These are phyloP conservation scores for Papilio machaon DNA, from an alignment of 1,140 invertebrate species.

Conservation along the genomic window DNA sequence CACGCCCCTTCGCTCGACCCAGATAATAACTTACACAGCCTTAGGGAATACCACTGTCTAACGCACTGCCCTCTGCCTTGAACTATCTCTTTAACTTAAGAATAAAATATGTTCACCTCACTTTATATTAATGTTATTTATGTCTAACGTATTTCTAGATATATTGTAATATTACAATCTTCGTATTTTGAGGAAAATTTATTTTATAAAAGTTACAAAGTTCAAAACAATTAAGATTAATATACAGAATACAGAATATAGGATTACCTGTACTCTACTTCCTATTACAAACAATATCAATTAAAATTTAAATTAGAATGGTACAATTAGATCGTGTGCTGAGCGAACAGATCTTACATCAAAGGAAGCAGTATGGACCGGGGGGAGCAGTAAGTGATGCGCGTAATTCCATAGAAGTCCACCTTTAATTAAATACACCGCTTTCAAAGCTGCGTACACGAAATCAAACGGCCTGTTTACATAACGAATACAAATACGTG, in stretches of 20 bases:
- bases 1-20: conserved; percentile 10
- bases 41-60: background rate
- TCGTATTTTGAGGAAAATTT: too few species aligned
- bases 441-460: background rate
- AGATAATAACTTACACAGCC: conserved; percentile 17
- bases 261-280: background rate
- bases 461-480: background rate
- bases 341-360: background rate
- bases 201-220: too few species aligned
- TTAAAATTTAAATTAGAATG: background rate
- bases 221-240: too few species aligned
- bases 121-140: conserved; percentile 11
- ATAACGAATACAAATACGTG: background rate
- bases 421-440: background rate
- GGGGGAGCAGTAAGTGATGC: background rate
- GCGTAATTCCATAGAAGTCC: background rate
- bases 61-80: background rate
- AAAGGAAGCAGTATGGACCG: background rate
- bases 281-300: background rate
- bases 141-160: background rate
- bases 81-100: conserved; percentile 2
- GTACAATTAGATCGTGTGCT: background rate
- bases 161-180: background rate
- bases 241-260: too few species aligned
- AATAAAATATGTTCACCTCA: background rate